These are phyloP conservation scores for Osmoderma eremita DNA, from an alignment of 2,888 invertebrate species.

Conservation along the genomic window DNA sequence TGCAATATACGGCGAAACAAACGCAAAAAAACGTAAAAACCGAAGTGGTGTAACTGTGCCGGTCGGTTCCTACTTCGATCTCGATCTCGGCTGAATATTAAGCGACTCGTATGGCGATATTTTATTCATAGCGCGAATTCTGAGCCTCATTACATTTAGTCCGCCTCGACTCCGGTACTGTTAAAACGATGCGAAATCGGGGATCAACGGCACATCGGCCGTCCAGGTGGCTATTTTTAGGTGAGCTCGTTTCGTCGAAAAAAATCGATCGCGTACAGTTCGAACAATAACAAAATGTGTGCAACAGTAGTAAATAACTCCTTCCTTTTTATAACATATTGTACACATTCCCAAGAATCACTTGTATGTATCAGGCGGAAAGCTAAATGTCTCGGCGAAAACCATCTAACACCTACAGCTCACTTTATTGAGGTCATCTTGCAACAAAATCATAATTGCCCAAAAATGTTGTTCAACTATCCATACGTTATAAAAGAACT, in stretches of 20 bases:
- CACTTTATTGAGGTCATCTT: too few relatives aligned
- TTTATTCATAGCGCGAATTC: conserved; percentile 32
- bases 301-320: too few relatives aligned
- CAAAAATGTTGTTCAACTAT: too few relatives aligned
- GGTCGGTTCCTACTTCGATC: conserved; percentile 19
- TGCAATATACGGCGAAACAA: background rate
- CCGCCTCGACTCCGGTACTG: conserved; percentile 24
- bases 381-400: too few relatives aligned
- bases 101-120: conserved; percentile 7
- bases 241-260: background rate
- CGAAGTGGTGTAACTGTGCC: conserved; percentile 15
- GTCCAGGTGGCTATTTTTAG: conserved; percentile 26
- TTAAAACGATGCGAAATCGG: conserved; percentile 29
- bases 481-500: too few relatives aligned
- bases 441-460: too few relatives aligned
- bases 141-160: conserved; percentile 30
- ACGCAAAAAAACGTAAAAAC: conserved; percentile 9
- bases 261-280: too few relatives aligned
- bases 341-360: too few relatives aligned
- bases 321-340: too few relatives aligned
- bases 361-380: too few relatives aligned
- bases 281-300: too few relatives aligned
- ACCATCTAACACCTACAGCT: too few relatives aligned
- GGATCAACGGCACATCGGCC: conserved; percentile 18
- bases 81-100: conserved; percentile 20